Evolutionary conservation across 2,888 invertebrate species (phyloP).

Genomic region (Zaprionus lineosus): DNA sequence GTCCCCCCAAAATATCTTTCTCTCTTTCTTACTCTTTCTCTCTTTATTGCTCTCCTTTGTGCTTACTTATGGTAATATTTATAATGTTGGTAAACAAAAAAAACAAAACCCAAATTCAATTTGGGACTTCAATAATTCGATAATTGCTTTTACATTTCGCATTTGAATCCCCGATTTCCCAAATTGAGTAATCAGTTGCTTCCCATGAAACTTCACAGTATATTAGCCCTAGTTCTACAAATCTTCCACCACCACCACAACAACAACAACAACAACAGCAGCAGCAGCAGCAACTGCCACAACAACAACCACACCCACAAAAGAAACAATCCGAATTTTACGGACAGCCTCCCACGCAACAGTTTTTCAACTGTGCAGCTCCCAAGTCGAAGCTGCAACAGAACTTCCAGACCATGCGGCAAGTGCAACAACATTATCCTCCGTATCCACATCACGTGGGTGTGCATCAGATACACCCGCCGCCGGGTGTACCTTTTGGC

Average conservation of each 20-base stretch:
- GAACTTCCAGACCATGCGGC: slow-evolving; percentile 82
- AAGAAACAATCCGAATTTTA: too few relatives aligned
- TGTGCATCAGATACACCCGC: slow-evolving; percentile 80
- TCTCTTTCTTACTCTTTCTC: slow-evolving; percentile 36
- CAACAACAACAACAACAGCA: slow-evolving; percentile 29
- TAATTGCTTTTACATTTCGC: slow-evolving; percentile 8
- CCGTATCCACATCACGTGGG: slow-evolving; percentile 83
- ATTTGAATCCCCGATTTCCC: slow-evolving; percentile 13
- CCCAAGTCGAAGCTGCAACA: slow-evolving; percentile 82
- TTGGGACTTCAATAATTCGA: too few relatives aligned
- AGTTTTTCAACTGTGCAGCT: slow-evolving; percentile 83
- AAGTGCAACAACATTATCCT: slow-evolving; percentile 83
- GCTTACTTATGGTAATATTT: slow-evolving; percentile 57
- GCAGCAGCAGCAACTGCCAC: slow-evolving; percentile 24
- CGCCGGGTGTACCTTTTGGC: slow-evolving; percentile 76
- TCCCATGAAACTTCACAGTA: slow-evolving; percentile 70
- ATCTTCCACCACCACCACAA: slow-evolving; percentile 11
- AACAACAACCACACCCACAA: slow-evolving; percentile 33
- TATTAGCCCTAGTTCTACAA: slow-evolving; percentile 55
- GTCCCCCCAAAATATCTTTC: slow-evolving; percentile 43
- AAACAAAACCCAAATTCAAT: too few relatives aligned
- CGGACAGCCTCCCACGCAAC: slow-evolving; percentile 33
- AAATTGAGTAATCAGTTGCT: slow-evolving; percentile 74
- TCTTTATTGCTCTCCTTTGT: slow-evolving; percentile 32
- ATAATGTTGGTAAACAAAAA: slow-evolving; percentile 54